phyloP scores from a whole-genome alignment of 2,797 vertebrate species.

The Syngnathus acus region DNA sequence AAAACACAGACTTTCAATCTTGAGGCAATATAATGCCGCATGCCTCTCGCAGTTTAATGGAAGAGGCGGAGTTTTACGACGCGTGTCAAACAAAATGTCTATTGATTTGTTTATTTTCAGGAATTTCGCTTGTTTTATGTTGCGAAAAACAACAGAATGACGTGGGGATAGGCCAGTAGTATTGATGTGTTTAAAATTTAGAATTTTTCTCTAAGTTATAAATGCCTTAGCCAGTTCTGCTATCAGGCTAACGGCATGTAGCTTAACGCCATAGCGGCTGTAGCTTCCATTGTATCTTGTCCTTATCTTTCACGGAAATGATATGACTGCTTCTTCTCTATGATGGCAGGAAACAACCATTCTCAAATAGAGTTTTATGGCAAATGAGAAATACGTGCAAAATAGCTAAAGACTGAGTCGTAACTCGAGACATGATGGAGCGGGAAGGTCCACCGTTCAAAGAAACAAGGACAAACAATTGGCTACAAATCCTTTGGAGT shows the following conservation, averaged over 20 bases:
- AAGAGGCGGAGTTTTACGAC: not conserved
- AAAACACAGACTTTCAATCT: not conserved
- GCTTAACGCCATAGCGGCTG: no score
- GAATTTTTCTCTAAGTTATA: no score
- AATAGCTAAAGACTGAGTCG: constrained; percentile 4
- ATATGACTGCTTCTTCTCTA: not conserved
- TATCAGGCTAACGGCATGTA: no score
- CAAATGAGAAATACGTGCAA: no score
- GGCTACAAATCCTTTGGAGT: constrained; percentile 56
- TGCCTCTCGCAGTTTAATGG: not conserved
- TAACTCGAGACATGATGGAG: constrained; percentile 35
- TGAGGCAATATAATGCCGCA: not conserved
- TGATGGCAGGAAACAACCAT: no score
- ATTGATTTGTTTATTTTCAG: not conserved
- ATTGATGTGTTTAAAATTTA: no score
- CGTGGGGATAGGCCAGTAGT: no score
- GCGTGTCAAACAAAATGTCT: not conserved
- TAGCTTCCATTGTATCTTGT: no score
- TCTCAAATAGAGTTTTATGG: not conserved
- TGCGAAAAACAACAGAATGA: no score
- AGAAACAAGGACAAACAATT: constrained; percentile 59
- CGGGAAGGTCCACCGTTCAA: constrained; percentile 44
- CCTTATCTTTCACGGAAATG: no score
- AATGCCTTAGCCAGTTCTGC: no score
- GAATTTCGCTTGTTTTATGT: no score